Base-by-base conservation (phyloP, 2,797 vertebrate species). In the Hypotaenidia philippensis region DNA sequence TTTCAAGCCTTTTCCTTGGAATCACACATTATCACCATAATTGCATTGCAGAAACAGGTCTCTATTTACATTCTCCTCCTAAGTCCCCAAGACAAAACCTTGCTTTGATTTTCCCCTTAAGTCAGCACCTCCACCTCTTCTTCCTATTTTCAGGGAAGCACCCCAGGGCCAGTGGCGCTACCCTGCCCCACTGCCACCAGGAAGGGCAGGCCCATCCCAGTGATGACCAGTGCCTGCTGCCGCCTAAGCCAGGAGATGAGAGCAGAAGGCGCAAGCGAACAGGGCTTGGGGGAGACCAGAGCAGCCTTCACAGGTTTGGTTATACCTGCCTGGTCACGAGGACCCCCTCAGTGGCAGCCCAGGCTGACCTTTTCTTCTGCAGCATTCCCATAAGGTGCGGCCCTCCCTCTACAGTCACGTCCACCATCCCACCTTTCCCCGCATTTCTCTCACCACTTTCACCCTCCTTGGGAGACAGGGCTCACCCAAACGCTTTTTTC, bases 1-100 rank as follows among this genome's bases (percentile, higher is more conserved):
- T 95, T 95, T 96, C 87, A 96, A 93, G 74, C 81, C 88, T 95
- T 69, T 87, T 90, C 85, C 74, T 84, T 72, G 66, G 88, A 93
- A 95, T 92, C 83, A 38, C 0, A 0, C 81, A 56, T 86, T 93
- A 70, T 20, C 6, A 2, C 65, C 76, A 41, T 91, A 95, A 95
- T 41, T 84, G 72, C 11, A 1, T 29, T 60, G 60, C 74, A 90
- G 83, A 90, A 93, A 89, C 89, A 90, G 77, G 55, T 84, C 66
- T 84, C 77, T 88, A 53, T 94, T 93, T 93, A 95, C 83, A 59
- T 82, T 66, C 65, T 79, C 45, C 79, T 90, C 50, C 16, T 8
- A 85, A 59, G 20, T 63, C 50, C 12, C 69, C 31, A 38, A 82
- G 66, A 90, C 0, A 0, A 79, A 94, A 81, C 31, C 40, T 81